These are phyloP conservation scores for Hirtodrosophila cameraria DNA, from an alignment of 2,888 invertebrate genomes.

Conservation along the genomic window DNA sequence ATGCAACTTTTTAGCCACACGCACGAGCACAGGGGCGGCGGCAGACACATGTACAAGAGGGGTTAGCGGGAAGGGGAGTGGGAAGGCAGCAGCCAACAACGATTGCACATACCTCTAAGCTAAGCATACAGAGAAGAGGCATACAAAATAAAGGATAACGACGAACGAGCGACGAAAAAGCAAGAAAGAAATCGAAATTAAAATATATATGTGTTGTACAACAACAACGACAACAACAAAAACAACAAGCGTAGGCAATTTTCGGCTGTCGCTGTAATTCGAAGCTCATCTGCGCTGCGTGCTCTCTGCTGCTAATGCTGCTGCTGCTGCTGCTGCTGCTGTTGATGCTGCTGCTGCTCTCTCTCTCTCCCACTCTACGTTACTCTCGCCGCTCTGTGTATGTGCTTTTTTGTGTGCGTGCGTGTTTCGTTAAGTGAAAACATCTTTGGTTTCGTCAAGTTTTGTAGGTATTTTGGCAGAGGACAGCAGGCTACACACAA, in stretches of 20 bases:
- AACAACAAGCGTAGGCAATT: slow-evolving; percentile 51
- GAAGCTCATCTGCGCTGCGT: slow-evolving; percentile 64
- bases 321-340: slow-evolving; percentile 22
- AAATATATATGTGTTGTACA: slow-evolving; percentile 70
- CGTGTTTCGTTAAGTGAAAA: slow-evolving; percentile 70
- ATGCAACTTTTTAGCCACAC: slow-evolving; percentile 79
- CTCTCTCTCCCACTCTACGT: slow-evolving; percentile 1
- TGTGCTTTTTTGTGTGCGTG: slow-evolving; percentile 27
- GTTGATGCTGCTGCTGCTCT: slow-evolving; percentile 14
- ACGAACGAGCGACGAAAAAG: slow-evolving; percentile 58
- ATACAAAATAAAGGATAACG: slow-evolving; percentile 73
- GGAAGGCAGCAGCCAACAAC: slow-evolving; percentile 27
- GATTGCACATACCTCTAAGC: slow-evolving; percentile 67
- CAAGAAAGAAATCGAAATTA: slow-evolving; percentile 78
- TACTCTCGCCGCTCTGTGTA: slow-evolving; percentile 1
- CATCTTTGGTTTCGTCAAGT: slow-evolving; percentile 73
- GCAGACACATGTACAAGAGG: slow-evolving; percentile 41
- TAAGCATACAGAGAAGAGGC: slow-evolving; percentile 37
- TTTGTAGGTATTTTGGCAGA: slow-evolving; percentile 77
- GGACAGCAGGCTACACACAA: slow-evolving; percentile 48
- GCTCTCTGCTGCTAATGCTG: slow-evolving; percentile 37
- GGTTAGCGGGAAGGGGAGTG: slow-evolving; percentile 2
- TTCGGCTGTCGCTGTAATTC: slow-evolving; percentile 76
- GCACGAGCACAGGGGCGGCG: slow-evolving; percentile 45
- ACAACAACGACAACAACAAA: slow-evolving; percentile 39